phyloP scores from a whole-genome alignment of 2,888 invertebrate genomes.

The Aleiodes leptofemur region DNA sequence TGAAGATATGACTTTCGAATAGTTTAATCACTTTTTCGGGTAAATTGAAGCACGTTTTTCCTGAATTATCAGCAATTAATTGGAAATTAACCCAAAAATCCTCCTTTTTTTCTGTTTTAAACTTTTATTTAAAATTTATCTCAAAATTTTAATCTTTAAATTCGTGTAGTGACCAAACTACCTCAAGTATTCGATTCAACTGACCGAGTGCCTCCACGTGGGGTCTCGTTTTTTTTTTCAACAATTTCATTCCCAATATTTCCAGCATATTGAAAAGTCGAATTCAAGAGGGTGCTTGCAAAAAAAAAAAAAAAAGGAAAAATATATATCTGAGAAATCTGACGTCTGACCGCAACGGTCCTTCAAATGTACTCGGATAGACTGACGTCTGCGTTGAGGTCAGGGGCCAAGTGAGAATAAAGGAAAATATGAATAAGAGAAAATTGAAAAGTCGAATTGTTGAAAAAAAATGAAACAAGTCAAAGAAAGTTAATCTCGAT shows the following conservation, averaged over 20 bases:
- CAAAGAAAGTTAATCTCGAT: neutral
- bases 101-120: too few species aligned
- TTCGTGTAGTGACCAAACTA: neutral
- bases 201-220: conserved; percentile 69
- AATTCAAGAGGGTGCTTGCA: conserved; percentile 35
- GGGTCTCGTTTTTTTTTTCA: conserved; percentile 59
- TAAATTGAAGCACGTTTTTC: too few species aligned
- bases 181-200: conserved; percentile 42
- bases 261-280: conserved; percentile 36
- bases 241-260: conserved; percentile 52
- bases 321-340: conserved; percentile 50
- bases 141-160: too few species aligned
- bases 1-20: too few species aligned
- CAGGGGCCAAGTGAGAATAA: conserved; percentile 27
- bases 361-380: conserved; percentile 20
- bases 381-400: conserved; percentile 38
- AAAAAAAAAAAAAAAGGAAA: conserved; percentile 53
- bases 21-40: too few species aligned
- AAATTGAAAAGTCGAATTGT: too few species aligned
- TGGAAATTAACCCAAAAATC: too few species aligned
- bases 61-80: too few species aligned
- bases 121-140: too few species aligned
- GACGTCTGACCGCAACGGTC: conserved; percentile 61
- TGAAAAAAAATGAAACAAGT: neutral
- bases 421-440: conserved; percentile 7